phyloP scores from a whole-genome alignment of 2,888 invertebrate genomes.

The Brachyptera risi region DNA sequence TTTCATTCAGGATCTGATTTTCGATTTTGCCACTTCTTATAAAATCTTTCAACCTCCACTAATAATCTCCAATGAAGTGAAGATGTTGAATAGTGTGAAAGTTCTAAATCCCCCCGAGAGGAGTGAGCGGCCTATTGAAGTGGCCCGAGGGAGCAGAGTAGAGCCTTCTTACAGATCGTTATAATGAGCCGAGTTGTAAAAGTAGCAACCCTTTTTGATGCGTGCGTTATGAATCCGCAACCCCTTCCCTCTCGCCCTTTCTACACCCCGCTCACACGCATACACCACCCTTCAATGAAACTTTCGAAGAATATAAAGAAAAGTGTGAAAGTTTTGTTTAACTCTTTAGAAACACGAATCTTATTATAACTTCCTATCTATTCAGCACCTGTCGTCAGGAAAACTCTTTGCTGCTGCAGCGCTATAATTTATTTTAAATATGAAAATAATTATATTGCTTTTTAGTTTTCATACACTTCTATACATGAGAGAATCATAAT shows the following conservation, averaged over 20 bases:
- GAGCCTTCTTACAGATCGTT: slow-evolving; percentile 18
- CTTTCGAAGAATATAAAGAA: slow-evolving; percentile 12
- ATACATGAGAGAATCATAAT: too few relatives aligned
- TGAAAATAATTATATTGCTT: slow-evolving; percentile 9
- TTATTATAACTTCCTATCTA: slow-evolving; percentile 19
- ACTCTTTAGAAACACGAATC: slow-evolving; percentile 15
- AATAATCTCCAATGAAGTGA: neutral
- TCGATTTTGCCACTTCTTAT: too few relatives aligned
- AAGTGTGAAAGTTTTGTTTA: slow-evolving; percentile 19
- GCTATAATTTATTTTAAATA: neutral
- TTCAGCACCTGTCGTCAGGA: slow-evolving; percentile 18
- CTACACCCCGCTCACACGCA: too few relatives aligned
- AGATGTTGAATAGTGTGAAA: neutral
- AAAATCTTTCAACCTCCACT: too few relatives aligned
- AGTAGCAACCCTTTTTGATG: neutral
- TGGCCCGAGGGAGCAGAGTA: neutral
- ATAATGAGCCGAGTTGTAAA: slow-evolving; percentile 15
- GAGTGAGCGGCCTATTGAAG: neutral
- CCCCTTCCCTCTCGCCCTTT: neutral
- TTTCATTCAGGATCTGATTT: too few relatives aligned
- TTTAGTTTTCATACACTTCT: neutral
- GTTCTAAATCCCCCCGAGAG: neutral
- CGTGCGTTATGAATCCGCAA: neutral
- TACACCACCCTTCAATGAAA: neutral
- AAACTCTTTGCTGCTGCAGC: neutral